Percentiles rank a stretch among this genome's conserved stretches.
Evolutionary conservation across 2,888 invertebrate genomes (phyloP).

Genomic region (Cloeon dipterum): DNA sequence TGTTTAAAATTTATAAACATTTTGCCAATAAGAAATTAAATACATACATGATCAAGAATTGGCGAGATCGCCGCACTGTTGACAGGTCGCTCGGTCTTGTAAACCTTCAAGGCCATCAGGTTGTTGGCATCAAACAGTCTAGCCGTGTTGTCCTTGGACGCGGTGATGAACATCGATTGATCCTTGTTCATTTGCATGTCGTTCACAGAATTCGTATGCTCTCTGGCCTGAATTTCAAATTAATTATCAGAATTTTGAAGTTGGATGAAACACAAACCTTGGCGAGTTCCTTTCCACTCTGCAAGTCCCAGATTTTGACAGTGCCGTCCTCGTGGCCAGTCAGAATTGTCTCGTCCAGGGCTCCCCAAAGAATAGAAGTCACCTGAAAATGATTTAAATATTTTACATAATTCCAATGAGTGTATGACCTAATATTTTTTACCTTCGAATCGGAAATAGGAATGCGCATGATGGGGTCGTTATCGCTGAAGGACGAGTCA

Average conservation of each 20-base stretch:
- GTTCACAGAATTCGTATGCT: slow-evolving; percentile 71
- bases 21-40: neutral
- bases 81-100: slow-evolving; percentile 92
- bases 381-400: too few species aligned
- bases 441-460: slow-evolving; percentile 58
- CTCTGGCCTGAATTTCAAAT: slow-evolving; percentile 30
- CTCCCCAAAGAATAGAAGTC: slow-evolving; percentile 85
- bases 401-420: too few species aligned
- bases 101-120: slow-evolving; percentile 72
- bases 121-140: slow-evolving; percentile 82
- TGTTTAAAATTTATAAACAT: too few species aligned
- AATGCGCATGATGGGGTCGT: slow-evolving; percentile 53
- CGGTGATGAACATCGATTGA: slow-evolving; percentile 88
- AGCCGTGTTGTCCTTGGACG: slow-evolving; percentile 89
- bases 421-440: too few species aligned
- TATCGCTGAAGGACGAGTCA: slow-evolving; percentile 39
- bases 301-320: slow-evolving; percentile 76
- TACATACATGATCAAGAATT: slow-evolving; percentile 62
- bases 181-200: slow-evolving; percentile 92
- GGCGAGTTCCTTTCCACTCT: neutral
- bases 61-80: slow-evolving; percentile 97
- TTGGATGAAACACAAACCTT: neutral
- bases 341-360: slow-evolving; percentile 72
- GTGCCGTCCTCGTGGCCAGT: slow-evolving; percentile 91
- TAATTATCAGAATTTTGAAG: neutral